Percentiles rank a stretch among this genome's conserved stretches.
Conservation (phyloP, 2,113 vertebrate species). For the Scalopus aquaticus region DNA sequence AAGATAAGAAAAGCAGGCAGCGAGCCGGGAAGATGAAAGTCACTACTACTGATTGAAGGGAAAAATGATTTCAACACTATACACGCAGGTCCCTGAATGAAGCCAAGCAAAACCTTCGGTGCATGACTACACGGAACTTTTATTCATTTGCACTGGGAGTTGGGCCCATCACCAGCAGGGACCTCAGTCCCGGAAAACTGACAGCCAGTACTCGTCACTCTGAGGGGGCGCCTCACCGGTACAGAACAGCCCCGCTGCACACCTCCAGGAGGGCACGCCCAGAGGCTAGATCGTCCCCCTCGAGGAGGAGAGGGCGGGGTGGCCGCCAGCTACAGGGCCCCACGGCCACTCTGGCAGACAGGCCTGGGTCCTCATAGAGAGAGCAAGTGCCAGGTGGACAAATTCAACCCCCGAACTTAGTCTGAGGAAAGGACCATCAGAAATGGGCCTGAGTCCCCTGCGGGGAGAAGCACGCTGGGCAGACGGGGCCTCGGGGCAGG, state of each 20-base stretch:
- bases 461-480: neutral
- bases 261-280: neutral
- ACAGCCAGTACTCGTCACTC: slow-evolving; percentile 44
- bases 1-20: neutral
- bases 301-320: neutral
- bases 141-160: slow-evolving; percentile 83
- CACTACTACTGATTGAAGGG: neutral
- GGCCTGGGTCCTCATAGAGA: neutral
- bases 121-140: slow-evolving; percentile 76
- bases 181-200: slow-evolving; percentile 72
- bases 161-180: slow-evolving; percentile 77
- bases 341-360: neutral
- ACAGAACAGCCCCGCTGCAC: slow-evolving; percentile 62
- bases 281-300: neutral
- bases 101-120: slow-evolving; percentile 39
- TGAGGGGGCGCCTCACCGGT: slow-evolving; percentile 74
- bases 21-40: neutral
- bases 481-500: neutral
- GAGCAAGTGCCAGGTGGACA: neutral
- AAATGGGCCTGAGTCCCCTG: neutral
- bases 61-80: neutral
- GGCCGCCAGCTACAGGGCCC: neutral
- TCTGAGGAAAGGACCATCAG: neutral
- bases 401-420: neutral
- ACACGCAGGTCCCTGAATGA: neutral